Evolutionary conservation across 92 coral and sea anemone species (phyloP), one percentile per base, ranked within the genome.

Genomic region (Epizoanthus scotinus): DNA sequence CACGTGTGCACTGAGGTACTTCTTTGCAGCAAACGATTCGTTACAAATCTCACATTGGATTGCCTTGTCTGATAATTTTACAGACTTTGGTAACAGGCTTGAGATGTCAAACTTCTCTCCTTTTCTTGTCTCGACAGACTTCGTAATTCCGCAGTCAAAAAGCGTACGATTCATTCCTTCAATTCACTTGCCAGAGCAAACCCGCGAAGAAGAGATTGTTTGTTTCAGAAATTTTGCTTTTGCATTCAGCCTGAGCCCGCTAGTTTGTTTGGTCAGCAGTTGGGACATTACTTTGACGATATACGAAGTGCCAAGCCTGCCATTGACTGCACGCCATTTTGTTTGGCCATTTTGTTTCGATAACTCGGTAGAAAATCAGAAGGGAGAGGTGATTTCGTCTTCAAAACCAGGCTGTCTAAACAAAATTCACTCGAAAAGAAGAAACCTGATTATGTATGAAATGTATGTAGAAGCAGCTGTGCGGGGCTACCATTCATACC

Each of bases 21-120:
- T 67, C 81, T 84, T 59, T 58, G 67, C 82, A 52, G 49, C 62
- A 63, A 84, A 84, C 68, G 70, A 84, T 54, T 74, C 70, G 22
- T 84, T 71, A 55, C 87, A 84, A 69, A 73, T 77, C 70, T 84
- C 79, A 62, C 87, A 84, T 84, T 84, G 49, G 70, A 84, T 7
- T 49, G 77, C 59, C 77, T 21, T 49, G 19, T 73, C 55, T 44
- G 78, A 61, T 72, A 84, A 81, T 66, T 84, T 70, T 74, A 84
- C 83, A 65, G 87, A 47, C 87, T 84, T 84, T 84, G 73, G 75
- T 67, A 84, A 84, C 70, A 56, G 52, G 19, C 63, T 40, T 72
- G 82, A 73, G 67, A 83, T 49, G 73, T 83, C 74, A 79, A 65
- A 74, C 52, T 74, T 79, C 63, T 81, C 53, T 77, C 87, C 83